These are phyloP conservation scores for Mormyrus hasselquistii DNA, from an alignment of 2,797 vertebrate species.

Conservation along the genomic window DNA sequence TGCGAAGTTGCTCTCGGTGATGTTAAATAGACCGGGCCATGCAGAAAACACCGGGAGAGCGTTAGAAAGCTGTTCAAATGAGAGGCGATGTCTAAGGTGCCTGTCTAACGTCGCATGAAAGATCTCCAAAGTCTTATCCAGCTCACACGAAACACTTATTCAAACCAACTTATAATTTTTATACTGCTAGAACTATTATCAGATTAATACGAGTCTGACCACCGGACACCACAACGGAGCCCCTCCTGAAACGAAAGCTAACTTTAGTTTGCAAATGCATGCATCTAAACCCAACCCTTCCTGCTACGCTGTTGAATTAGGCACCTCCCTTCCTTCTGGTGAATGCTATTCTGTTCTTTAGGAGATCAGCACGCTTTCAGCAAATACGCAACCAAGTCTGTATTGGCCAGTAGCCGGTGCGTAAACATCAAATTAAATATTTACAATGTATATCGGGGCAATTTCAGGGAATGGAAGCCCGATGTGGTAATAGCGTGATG, in stretches of 20 bases:
- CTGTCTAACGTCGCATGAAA: background rate
- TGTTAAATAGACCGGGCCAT: background rate
- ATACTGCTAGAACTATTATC: background rate
- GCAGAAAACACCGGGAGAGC: conserved; percentile 31
- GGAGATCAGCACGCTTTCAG: background rate
- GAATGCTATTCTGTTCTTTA: background rate
- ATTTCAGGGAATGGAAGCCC: background rate
- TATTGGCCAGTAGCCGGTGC: background rate
- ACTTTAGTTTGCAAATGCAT: background rate
- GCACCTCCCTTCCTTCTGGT: background rate
- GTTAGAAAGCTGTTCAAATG: background rate
- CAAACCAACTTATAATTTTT: background rate
- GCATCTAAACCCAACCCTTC: background rate
- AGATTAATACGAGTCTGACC: background rate
- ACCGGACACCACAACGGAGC: background rate
- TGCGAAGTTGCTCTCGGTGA: background rate
- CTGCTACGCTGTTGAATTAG: background rate
- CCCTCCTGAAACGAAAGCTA: background rate
- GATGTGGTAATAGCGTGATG: background rate
- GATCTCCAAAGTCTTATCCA: background rate
- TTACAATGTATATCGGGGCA: background rate
- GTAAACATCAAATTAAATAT: background rate
- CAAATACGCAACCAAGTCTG: background rate
- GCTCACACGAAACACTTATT: background rate
- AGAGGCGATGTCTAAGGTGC: background rate